These are phyloP conservation scores for Mugil cephalus DNA, from an alignment of 2,113 vertebrate species.

Conservation along the genomic window DNA sequence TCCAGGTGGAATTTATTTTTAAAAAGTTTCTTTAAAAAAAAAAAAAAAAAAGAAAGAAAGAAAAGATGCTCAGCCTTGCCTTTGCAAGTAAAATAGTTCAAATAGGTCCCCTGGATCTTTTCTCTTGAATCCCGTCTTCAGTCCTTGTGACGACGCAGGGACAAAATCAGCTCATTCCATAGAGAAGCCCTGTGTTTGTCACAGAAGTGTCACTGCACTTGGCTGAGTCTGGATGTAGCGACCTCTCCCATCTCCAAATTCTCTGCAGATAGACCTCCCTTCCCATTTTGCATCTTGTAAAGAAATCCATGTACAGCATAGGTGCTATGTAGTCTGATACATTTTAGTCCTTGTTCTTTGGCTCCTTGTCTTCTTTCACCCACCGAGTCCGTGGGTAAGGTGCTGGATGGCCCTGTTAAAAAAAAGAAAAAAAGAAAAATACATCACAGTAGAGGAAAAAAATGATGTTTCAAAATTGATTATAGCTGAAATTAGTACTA, in stretches of 20 bases:
- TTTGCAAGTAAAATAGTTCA: slow-evolving; percentile 39
- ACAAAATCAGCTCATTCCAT: slow-evolving; percentile 78
- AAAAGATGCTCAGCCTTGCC: slow-evolving; percentile 31
- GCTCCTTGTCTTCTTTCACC: slow-evolving; percentile 26
- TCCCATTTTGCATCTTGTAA: slow-evolving; percentile 65
- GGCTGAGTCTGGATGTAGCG: slow-evolving; percentile 50
- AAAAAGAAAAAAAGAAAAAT: neutral
- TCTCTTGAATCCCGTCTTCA: slow-evolving; percentile 39
- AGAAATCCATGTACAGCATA: slow-evolving; percentile 43
- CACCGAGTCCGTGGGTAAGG: slow-evolving; percentile 2
- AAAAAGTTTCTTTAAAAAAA: slow-evolving; percentile 29
- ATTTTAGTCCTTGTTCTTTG: slow-evolving; percentile 29
- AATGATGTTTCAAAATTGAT: neutral
- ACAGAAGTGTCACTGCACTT: slow-evolving; percentile 44
- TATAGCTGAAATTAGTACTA: neutral
- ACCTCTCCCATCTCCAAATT: slow-evolving; percentile 71
- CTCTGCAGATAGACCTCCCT: slow-evolving; percentile 61
- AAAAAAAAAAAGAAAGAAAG: neutral
- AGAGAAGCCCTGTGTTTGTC: slow-evolving; percentile 51
- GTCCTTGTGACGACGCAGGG: slow-evolving; percentile 40
- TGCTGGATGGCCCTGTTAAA: slow-evolving; percentile 38
- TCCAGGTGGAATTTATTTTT: slow-evolving; percentile 43
- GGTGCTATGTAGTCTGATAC: slow-evolving; percentile 36
- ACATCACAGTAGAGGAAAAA: neutral
- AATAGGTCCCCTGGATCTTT: slow-evolving; percentile 40